Conservation (phyloP, 2,888 invertebrate species). For the Cheilosia impressa region DNA sequence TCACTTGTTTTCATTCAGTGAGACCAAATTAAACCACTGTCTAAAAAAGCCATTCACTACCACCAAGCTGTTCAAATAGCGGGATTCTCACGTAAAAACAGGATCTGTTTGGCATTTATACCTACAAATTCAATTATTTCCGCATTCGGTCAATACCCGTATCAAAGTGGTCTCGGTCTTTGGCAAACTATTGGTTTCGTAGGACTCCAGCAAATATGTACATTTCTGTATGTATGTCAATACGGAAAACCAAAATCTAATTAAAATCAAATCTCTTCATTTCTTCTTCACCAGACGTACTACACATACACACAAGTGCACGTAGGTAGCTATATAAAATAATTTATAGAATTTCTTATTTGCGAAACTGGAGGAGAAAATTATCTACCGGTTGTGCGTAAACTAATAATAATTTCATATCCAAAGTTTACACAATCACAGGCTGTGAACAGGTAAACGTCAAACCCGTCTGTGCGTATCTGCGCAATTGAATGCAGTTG, state of each 20-base stretch:
- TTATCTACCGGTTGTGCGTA: slow-evolving; percentile 19
- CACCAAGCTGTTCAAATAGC: too few species aligned
- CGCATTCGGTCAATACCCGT: too few species aligned
- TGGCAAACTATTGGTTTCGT: too few species aligned
- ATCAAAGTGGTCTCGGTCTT: too few species aligned
- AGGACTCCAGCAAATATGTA: too few species aligned
- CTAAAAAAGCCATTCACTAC: not conserved
- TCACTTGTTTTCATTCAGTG: too few species aligned
- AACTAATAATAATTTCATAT: slow-evolving; percentile 70
- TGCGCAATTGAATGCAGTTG: slow-evolving; percentile 53
- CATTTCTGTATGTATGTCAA: not conserved
- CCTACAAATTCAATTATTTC: too few species aligned
- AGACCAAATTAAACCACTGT: too few species aligned
- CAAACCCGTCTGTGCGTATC: slow-evolving; percentile 8
- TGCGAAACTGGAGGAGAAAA: slow-evolving; percentile 44
- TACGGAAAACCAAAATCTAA: slow-evolving; percentile 28
- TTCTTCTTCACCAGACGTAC: not conserved
- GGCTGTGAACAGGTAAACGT: slow-evolving; percentile 57
- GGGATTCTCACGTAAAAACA: too few species aligned
- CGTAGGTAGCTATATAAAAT: not conserved
- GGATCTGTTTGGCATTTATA: too few species aligned
- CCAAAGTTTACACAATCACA: slow-evolving; percentile 43
- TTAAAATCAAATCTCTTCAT: slow-evolving; percentile 29
- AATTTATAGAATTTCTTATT: slow-evolving; percentile 48
- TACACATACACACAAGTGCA: not conserved